These are phyloP conservation scores for Corapipo altera DNA, from an alignment of 2,113 vertebrate genomes.

Conservation along the genomic window DNA sequence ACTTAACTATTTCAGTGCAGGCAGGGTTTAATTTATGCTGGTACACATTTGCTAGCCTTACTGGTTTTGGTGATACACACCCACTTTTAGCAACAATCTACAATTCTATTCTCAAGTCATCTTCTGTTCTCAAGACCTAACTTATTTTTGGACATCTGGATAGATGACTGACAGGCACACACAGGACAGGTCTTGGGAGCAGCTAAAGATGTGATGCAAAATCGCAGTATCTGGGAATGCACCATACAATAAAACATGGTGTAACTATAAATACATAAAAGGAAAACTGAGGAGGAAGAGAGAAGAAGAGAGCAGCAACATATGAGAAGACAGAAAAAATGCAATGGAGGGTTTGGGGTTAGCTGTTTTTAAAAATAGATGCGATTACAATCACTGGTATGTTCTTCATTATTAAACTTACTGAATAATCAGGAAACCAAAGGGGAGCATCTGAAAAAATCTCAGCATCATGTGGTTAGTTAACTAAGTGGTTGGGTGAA, in stretches of 20 bases:
- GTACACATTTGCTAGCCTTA: not conserved
- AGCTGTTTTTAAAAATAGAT: not conserved
- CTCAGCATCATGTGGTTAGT: not conserved
- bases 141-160: not conserved
- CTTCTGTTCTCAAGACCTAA: not conserved
- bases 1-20: not conserved
- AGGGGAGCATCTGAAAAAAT: not conserved
- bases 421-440: conserved; percentile 2
- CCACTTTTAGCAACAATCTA: not conserved
- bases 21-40: not conserved
- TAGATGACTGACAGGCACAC: not conserved
- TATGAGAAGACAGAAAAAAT: not conserved
- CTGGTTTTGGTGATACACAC: not conserved
- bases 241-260: accelerated
- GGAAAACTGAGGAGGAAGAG: not conserved
- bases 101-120: not conserved
- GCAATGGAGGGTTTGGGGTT: not conserved
- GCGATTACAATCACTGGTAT: not conserved
- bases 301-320: not conserved
- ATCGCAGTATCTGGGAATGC: not conserved
- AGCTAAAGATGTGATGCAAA: not conserved
- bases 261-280: not conserved
- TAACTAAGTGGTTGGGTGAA: not conserved
- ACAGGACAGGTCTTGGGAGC: not conserved
- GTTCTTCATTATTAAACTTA: conserved; percentile 6